Evolutionary conservation across 2,888 invertebrate genomes (phyloP).

Genomic region (Lacanobia wlatinum): DNA sequence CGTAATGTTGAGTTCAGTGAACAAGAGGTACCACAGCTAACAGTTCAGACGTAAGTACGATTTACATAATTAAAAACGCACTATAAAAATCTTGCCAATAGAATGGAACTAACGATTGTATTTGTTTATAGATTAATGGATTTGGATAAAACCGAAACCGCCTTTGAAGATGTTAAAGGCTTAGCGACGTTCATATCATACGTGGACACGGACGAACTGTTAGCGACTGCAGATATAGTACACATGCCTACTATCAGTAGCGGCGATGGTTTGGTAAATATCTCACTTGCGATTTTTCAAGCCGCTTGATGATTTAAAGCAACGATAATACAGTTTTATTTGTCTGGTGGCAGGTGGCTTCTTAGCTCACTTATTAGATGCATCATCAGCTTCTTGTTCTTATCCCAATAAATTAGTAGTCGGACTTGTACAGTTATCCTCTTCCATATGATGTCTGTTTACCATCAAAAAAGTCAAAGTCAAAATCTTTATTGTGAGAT

Average conservation of each 20-base stretch:
- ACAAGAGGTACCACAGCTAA: slow-evolving; percentile 27
- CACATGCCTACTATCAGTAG: slow-evolving; percentile 68
- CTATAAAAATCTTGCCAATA: background rate
- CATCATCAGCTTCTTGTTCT: background rate
- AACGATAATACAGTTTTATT: too few species aligned
- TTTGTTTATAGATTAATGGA: slow-evolving; percentile 29
- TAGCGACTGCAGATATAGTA: slow-evolving; percentile 75
- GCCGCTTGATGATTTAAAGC: background rate
- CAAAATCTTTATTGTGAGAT: too few species aligned
- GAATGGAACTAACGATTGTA: background rate
- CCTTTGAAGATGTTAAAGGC: slow-evolving; percentile 59
- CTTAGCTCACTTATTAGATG: too few species aligned
- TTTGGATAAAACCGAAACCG: slow-evolving; percentile 28
- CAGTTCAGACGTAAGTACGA: slow-evolving; percentile 47
- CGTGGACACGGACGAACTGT: slow-evolving; percentile 77
- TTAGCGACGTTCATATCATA: slow-evolving; percentile 72
- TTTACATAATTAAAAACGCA: background rate
- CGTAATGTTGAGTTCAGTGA: slow-evolving; percentile 46
- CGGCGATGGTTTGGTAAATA: slow-evolving; percentile 35
- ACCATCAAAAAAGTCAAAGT: too few species aligned
- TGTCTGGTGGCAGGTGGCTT: too few species aligned
- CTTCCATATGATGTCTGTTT: background rate
- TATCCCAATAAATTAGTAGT: too few species aligned
- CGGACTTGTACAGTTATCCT: too few species aligned
- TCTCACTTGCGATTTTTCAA: background rate